Evolutionary conservation across 2,113 vertebrate genomes (phyloP).

Genomic region (Sander lucioperca): DNA sequence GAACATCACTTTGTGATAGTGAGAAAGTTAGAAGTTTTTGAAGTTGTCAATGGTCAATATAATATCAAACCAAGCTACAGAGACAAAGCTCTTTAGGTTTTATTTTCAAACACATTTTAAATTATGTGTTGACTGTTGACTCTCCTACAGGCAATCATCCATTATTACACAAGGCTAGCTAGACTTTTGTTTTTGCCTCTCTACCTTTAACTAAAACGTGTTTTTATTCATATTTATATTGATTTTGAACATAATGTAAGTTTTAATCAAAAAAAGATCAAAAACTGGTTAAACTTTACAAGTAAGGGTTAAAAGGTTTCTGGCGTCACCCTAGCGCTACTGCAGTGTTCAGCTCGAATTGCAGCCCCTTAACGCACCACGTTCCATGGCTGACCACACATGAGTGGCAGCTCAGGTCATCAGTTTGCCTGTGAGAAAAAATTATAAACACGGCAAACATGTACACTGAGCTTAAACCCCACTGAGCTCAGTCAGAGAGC

Average conservation of each 20-base stretch:
- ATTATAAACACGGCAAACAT: conserved; percentile 33
- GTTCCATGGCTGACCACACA: conserved; percentile 10
- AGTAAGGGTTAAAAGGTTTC: background rate
- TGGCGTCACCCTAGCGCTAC: background rate
- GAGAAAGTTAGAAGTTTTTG: too few relatives aligned
- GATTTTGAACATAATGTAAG: background rate
- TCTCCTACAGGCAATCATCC: conserved; percentile 5
- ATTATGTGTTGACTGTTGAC: background rate
- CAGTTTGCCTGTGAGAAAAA: conserved; percentile 32
- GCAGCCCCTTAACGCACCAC: conserved; percentile 27
- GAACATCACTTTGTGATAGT: background rate
- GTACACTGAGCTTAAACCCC: conserved; percentile 33
- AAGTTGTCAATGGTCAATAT: too few relatives aligned
- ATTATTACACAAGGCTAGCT: conserved; percentile 39
- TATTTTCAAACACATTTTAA: background rate
- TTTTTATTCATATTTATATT: background rate
- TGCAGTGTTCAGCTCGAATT: conserved; percentile 18
- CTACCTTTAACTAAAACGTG: background rate
- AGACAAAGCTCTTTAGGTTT: background rate
- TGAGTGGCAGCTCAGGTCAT: conserved; percentile 9
- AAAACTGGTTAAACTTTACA: background rate
- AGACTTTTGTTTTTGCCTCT: background rate
- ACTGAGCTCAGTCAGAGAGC: conserved; percentile 13
- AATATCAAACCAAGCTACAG: conserved; percentile 11
- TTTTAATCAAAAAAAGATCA: background rate